phyloP scores from a whole-genome alignment of 2,888 invertebrate species.

The Ormyrus nitidulus region DNA sequence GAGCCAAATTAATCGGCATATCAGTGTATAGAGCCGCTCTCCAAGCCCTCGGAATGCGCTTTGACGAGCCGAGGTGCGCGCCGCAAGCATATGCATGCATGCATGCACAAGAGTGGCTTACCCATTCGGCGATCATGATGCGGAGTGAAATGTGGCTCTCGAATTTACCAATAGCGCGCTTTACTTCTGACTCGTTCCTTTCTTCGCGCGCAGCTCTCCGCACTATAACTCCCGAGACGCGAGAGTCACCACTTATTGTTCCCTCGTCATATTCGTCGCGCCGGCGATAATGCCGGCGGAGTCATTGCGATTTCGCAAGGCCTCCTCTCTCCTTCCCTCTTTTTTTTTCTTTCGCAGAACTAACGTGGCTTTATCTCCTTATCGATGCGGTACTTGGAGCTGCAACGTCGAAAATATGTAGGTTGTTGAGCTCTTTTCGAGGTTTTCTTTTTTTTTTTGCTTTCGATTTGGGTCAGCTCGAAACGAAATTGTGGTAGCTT shows the following conservation, averaged over 20 bases:
- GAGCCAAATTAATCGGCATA: neutral
- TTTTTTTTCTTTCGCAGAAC: neutral
- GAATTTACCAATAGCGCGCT: conserved; percentile 44
- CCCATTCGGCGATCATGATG: conserved; percentile 73
- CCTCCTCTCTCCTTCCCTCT: neutral
- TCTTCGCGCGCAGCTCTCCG: conserved; percentile 12
- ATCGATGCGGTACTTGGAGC: conserved; percentile 25
- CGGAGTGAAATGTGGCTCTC: conserved; percentile 48
- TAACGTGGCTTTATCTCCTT: neutral
- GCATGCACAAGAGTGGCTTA: conserved; percentile 60
- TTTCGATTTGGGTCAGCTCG: no score
- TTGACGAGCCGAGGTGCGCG: neutral
- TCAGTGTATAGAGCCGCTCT: neutral
- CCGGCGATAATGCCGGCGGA: conserved; percentile 13
- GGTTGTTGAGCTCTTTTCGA: no score
- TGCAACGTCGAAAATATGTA: no score
- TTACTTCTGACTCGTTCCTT: conserved; percentile 23
- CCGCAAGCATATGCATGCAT: neutral
- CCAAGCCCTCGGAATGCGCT: neutral
- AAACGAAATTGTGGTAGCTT: no score
- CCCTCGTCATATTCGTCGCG: conserved; percentile 15
- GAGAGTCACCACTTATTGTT: conserved; percentile 43
- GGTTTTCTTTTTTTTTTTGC: no score
- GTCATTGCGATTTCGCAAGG: conserved; percentile 35
- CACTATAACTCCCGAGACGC: neutral